Evolutionary conservation across 2,797 vertebrate species (phyloP).

Genomic region (Otus scops): DNA sequence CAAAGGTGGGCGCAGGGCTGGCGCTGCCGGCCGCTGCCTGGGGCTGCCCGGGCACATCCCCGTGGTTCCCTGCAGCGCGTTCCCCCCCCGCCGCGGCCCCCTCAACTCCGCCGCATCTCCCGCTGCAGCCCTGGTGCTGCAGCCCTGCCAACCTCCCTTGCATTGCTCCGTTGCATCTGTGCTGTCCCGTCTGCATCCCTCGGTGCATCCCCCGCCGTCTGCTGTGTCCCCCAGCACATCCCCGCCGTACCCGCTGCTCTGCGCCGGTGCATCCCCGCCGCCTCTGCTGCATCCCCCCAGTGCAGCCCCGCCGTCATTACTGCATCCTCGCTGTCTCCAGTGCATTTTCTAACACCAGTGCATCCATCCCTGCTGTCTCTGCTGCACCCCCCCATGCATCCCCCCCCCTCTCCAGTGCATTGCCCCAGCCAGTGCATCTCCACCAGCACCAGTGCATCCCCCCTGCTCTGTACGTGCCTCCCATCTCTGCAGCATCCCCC

Average conservation of each 20-base stretch:
- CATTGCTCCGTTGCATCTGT: neutral
- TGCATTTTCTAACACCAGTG: neutral
- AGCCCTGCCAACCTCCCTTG: neutral
- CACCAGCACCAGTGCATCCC: neutral
- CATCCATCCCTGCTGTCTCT: neutral
- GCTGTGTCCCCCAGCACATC: neutral
- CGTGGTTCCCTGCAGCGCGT: fast-evolving
- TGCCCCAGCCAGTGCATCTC: neutral
- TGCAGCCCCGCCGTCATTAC: neutral
- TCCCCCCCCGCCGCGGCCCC: neutral
- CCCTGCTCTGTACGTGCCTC: fast-evolving
- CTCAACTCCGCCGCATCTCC: neutral
- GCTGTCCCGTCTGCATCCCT: neutral
- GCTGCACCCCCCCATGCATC: neutral
- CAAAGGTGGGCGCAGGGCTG: conserved; percentile 59
- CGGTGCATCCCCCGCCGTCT: fast-evolving
- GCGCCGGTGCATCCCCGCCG: neutral
- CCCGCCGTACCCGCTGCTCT: neutral
- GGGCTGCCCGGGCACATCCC: neutral
- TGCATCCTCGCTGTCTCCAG: neutral
- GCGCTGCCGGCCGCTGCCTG: neutral
- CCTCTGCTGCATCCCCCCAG: neutral
- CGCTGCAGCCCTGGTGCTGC: neutral
- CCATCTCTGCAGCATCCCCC: neutral
- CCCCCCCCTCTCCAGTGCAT: neutral